Base-by-base conservation (phyloP, 2,113 vertebrate genomes). In the Alces alces region DNA sequence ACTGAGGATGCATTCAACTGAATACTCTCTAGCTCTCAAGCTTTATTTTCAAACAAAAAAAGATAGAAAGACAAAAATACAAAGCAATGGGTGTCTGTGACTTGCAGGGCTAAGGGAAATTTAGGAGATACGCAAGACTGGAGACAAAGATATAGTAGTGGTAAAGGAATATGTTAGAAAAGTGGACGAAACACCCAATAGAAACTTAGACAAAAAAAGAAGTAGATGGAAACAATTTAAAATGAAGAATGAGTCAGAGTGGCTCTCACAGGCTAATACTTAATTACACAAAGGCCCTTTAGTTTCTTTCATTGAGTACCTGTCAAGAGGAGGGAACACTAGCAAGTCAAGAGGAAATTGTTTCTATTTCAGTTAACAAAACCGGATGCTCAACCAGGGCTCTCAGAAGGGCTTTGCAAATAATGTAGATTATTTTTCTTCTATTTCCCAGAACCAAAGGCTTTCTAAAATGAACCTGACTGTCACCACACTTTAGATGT, bases 21-120 rank as follows among this genome's bases (percentile, higher is more conserved):
- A 96, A 94, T 39, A 58, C 9, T 89, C 7, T 93, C 50, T 82
- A 52, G 13, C 30, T 91, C 39, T 58, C 39, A 85, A 70, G 28
- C 95, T 54, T 96, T 47, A 28, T 85, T 96, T 93, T 25, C 76
- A 96, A 94, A 86, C 13, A 58, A 33, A 95, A 95, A 91, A 30
- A 30, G 52, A n/a, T 4, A 5, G 25, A 73, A 33, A 17, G 50
- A 86, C 50, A 66, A 58, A 58, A 73, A 33, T 84, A 23, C 5
- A 45, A 90, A 87, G 5, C 45, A 52, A 15, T 25, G 43, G 8
- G 3, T 55, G 4, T 60, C 9, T 10, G 4, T 4, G 36, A 2
- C 55, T 86, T 73, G 21, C 27, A 54, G 39, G 33, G 1, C 28
- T 45, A 55, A 52, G 15, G 47, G 15, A 85, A 73, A 28, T 73